Evolutionary conservation across 2,113 vertebrate genomes (phyloP).

Genomic region (Limanda limanda): DNA sequence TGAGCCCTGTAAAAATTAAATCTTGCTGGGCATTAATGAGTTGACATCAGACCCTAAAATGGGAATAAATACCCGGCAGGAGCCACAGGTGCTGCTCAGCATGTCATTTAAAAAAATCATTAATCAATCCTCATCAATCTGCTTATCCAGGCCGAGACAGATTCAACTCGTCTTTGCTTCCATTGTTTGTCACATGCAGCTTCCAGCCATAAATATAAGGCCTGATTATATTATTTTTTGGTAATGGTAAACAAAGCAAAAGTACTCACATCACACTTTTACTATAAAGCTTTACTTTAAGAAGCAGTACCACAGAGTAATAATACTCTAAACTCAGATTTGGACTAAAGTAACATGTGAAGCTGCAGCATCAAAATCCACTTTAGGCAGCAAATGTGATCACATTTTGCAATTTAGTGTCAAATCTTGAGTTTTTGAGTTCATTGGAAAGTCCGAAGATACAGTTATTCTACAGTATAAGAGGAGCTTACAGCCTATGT

Average conservation of each 20-base stretch:
- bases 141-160: constrained; percentile 32
- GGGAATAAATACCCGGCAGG: constrained; percentile 23
- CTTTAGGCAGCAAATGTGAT: too few species aligned
- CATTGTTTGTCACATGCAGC: constrained; percentile 48
- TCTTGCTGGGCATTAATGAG: neutral
- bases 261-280: neutral
- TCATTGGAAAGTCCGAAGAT: too few species aligned
- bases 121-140: constrained; percentile 58
- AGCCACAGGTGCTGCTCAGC: constrained; percentile 66
- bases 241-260: too few species aligned
- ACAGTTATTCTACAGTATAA: too few species aligned
- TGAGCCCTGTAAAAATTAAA: neutral
- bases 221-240: constrained; percentile 15
- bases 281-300: too few species aligned
- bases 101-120: constrained; percentile 43
- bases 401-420: too few species aligned
- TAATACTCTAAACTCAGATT: too few species aligned
- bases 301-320: too few species aligned
- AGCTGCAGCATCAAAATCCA: too few species aligned
- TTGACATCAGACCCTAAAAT: constrained; percentile 17
- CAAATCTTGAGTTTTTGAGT: too few species aligned
- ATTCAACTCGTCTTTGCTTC: constrained; percentile 6
- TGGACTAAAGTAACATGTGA: too few species aligned
- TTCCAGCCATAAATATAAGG: constrained; percentile 20
- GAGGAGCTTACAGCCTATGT: too few species aligned